Percentiles rank a stretch among this genome's conserved stretches.
phyloP scores from a whole-genome alignment of 2,113 vertebrate species.

The Protomyctophum bolini region DNA sequence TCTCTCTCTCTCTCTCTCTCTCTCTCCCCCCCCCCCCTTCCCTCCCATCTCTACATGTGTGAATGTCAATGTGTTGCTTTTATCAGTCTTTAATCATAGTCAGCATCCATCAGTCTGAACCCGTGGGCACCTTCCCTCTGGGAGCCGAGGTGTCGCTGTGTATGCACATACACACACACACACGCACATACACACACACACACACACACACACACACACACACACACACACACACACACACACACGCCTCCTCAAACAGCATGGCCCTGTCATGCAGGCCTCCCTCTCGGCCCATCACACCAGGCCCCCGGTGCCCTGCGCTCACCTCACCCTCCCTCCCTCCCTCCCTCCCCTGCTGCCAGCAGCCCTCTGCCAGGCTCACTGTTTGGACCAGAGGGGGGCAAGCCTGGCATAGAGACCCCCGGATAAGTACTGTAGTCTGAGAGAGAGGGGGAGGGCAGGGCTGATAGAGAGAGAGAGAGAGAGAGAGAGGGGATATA shows the following conservation, averaged over 20 bases:
- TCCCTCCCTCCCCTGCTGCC: constrained; percentile 56
- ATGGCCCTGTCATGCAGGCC: constrained; percentile 66
- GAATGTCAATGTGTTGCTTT: constrained; percentile 46
- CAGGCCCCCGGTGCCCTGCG: constrained; percentile 58
- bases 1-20: constrained; percentile 19
- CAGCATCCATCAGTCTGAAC: constrained; percentile 60
- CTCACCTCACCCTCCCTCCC: constrained; percentile 34
- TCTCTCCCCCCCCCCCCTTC: constrained; percentile 12
- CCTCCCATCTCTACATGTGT: background rate
- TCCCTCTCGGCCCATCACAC: constrained; percentile 68
- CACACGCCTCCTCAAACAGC: constrained; percentile 60
- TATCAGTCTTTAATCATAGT: constrained; percentile 74
- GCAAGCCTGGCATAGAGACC: background rate
- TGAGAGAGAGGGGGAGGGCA: no score
- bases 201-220: constrained; percentile 6
- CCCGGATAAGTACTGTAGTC: constrained; percentile 58
- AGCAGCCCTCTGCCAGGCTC: constrained; percentile 62
- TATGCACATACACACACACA: constrained; percentile 27
- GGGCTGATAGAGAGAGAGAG: constrained; percentile 8
- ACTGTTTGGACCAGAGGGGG: constrained; percentile 52
- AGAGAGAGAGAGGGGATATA: constrained; percentile 34
- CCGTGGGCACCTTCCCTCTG: constrained; percentile 47
- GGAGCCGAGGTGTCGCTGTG: constrained; percentile 65
- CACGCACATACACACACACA: constrained; percentile 23
- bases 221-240: constrained; percentile 16